These are phyloP conservation scores for Pseudochirops cupreus DNA, from an alignment of 2,797 vertebrate genomes.

Conservation along the genomic window DNA sequence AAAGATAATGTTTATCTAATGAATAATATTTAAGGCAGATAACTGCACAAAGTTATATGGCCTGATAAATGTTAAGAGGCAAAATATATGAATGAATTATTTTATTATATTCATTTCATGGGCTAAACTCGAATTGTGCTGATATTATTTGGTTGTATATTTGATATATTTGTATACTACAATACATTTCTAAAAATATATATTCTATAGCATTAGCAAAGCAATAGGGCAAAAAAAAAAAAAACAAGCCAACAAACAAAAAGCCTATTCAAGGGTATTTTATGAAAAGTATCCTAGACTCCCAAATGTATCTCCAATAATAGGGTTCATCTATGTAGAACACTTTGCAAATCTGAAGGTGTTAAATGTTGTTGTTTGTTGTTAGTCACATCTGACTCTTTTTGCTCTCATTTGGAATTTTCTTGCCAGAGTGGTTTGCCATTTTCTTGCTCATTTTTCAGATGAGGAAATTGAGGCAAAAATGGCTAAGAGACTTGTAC, in stretches of 20 bases:
- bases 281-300: not conserved
- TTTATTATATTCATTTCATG: not conserved
- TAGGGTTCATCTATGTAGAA: not conserved
- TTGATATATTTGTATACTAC: not conserved
- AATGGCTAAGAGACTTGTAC: too few species aligned
- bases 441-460: too few species aligned
- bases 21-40: not conserved
- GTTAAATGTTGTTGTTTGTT: too few species aligned
- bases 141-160: not conserved
- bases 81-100: not conserved
- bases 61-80: not conserved
- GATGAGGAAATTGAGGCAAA: too few species aligned
- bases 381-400: too few species aligned
- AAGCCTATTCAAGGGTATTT: not conserved
- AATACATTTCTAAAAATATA: not conserved
- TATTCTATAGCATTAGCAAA: not conserved
- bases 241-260: not conserved
- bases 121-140: not conserved
- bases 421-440: too few species aligned
- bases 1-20: not conserved
- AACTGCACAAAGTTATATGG: not conserved
- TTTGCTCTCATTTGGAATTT: too few species aligned
- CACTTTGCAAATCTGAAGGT: not conserved
- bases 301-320: not conserved
- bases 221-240: not conserved